These are phyloP conservation scores for Marmota flaviventris DNA, from an alignment of 2,113 vertebrate species.

Conservation along the genomic window DNA sequence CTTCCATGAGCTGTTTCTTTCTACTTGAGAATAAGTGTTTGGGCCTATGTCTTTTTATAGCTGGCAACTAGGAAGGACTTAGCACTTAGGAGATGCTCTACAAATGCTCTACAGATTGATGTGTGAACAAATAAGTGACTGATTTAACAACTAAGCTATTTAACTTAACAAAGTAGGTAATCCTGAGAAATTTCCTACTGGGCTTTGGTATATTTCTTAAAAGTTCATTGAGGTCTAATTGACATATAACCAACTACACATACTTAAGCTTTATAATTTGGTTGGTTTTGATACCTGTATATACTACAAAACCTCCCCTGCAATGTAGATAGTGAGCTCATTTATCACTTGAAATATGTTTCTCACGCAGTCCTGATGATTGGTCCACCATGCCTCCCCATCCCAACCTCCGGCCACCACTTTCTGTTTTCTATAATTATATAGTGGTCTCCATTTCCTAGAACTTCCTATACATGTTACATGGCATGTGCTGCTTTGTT, in stretches of 20 bases:
- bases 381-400: not conserved
- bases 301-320: not conserved
- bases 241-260: not conserved
- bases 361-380: not conserved
- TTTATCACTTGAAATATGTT: not conserved
- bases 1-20: not conserved
- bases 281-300: not conserved
- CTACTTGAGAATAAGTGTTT: not conserved
- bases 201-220: conserved; percentile 39
- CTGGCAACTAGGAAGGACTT: not conserved
- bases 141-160: conserved; percentile 2
- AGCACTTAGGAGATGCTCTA: not conserved
- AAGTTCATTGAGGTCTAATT: conserved; percentile 11
- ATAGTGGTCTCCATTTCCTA: not conserved
- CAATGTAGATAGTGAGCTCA: not conserved
- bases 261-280: conserved; percentile 4
- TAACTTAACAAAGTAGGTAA: conserved; percentile 50
- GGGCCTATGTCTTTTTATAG: not conserved
- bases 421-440: not conserved
- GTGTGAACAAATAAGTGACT: not conserved
- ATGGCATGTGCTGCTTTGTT: not conserved
- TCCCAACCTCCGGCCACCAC: not conserved
- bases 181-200: conserved; percentile 49
- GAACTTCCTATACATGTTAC: not conserved
- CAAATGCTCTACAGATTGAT: not conserved